Conservation (phyloP, 2,797 vertebrate genomes). For the Arvicola amphibius region DNA sequence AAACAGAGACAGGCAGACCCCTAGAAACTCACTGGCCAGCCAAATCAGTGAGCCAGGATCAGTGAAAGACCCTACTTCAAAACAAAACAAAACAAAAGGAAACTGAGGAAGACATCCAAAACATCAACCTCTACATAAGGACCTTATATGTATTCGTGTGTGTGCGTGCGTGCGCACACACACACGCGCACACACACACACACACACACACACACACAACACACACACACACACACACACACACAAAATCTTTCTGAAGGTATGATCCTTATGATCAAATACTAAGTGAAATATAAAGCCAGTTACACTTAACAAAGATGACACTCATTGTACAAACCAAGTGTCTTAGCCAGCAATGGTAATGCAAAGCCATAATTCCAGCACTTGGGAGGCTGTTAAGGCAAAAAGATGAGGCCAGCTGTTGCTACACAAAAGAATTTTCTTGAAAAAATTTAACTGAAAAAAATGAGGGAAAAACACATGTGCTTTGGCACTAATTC, state of each 20-base stretch:
- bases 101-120: not conserved
- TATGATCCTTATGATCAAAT: conserved; percentile 33
- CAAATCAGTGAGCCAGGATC: not conserved
- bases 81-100: not conserved
- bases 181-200: not conserved
- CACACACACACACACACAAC: not conserved
- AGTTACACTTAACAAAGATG: conserved; percentile 43
- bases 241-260: not conserved
- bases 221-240: not conserved
- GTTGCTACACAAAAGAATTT: not conserved
- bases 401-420: not conserved
- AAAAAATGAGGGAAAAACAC: conserved; percentile 53
- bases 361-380: not conserved
- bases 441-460: not conserved
- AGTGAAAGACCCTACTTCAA: not conserved
- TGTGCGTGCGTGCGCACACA: rapidly evolving
- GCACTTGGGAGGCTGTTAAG: not conserved
- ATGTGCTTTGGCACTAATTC: conserved; percentile 36
- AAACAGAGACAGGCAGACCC: not conserved
- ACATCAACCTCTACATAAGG: not conserved
- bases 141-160: not conserved
- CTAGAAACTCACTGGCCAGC: not conserved
- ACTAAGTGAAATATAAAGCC: conserved; percentile 3
- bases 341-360: not conserved
- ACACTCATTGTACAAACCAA: conserved; percentile 24